Evolutionary conservation across 2,888 invertebrate genomes (phyloP), one percentile per base, ranked within the genome.

Genomic region (Torymus tubicola): DNA sequence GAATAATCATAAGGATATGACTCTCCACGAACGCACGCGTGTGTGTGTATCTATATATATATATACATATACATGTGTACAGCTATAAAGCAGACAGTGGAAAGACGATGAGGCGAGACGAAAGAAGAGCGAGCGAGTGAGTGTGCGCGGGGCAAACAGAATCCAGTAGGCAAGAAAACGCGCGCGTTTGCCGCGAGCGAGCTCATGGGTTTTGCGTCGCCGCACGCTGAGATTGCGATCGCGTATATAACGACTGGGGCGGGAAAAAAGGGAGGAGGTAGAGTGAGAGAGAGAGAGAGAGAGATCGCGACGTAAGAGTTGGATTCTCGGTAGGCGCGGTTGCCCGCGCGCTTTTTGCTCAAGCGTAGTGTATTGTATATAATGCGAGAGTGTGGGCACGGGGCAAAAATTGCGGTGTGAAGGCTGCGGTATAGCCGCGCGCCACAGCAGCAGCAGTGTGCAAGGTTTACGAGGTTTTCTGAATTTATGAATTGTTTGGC

Each of bases 1-100:
- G 68, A 75, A 75, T 75, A 75, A 75, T 67, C 75, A 60, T 61
- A 68, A 68, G 76, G 69, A 76, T 76, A 75, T 64, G 63, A 21
- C 42, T 42, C 42, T 42, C 42, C 42, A 42, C 18, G 53, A 31
- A 64, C 74, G 74, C 67, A 52, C 68, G 60, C 16, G 1, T 42
- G 8, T 42, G n/a, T n/a, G n/a, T n/a, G n/a, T n/a, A n/a, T n/a
- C n/a, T n/a, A n/a, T n/a, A n/a, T n/a, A n/a, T n/a, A n/a, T n/a
- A 42, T 42, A 5, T 42, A 42, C 8, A 42, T 21, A 21, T 21
- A 21, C 21, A 21, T 21, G 21, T 21, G 21, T 21, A 21, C 2
- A 21, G 21, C 21, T 21, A 21, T 21, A 21, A 21, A 21, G 8
- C 42, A 8, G 1, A 8, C 42, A 8, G 42, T 42, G 75, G 61